Percentiles rank a stretch among this genome's conserved stretches.
phyloP scores from a whole-genome alignment of 2,888 invertebrate genomes.

The Fragum sueziense region DNA sequence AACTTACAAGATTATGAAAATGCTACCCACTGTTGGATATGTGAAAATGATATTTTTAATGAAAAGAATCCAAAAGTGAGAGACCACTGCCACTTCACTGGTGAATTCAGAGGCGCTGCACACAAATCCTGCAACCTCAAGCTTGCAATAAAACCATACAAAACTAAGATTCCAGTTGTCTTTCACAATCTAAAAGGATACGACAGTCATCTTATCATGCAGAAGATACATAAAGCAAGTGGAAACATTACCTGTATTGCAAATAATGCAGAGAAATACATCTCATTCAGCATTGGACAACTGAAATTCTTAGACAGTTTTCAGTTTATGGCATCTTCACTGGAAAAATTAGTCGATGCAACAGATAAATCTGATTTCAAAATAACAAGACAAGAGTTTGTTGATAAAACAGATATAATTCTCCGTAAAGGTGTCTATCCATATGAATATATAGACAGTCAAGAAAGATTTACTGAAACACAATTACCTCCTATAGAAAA shows the following conservation, averaged over 20 bases:
- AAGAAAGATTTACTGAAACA: conserved; percentile 49
- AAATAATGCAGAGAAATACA: background rate
- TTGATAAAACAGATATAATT: conserved; percentile 1
- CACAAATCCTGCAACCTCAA: conserved; percentile 27
- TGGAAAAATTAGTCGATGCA: conserved; percentile 23
- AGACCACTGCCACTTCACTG: conserved; percentile 40
- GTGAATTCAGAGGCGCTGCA: conserved; percentile 37
- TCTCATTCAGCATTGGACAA: conserved; percentile 10
- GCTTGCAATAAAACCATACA: conserved; percentile 25
- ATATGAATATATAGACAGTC: conserved; percentile 38
- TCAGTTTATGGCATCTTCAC: conserved; percentile 30
- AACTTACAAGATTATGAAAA: conserved; percentile 23
- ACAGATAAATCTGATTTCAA: conserved; percentile 15
- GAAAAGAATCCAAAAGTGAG: too few species aligned
- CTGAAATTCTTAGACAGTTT: conserved; percentile 43
- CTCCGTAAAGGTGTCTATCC: conserved; percentile 40
- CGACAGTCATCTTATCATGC: conserved; percentile 40
- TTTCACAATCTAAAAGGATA: conserved; percentile 41
- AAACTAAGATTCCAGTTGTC: conserved; percentile 33
- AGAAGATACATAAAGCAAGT: conserved; percentile 12
- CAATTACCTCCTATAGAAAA: conserved; percentile 33
- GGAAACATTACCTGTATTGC: background rate
- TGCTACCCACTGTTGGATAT: conserved; percentile 24
- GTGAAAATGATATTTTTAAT: too few species aligned
- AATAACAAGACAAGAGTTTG: conserved; percentile 1